Conservation (phyloP, 2,113 vertebrate genomes). For the Rhegmatorhina hoffmannsi region DNA sequence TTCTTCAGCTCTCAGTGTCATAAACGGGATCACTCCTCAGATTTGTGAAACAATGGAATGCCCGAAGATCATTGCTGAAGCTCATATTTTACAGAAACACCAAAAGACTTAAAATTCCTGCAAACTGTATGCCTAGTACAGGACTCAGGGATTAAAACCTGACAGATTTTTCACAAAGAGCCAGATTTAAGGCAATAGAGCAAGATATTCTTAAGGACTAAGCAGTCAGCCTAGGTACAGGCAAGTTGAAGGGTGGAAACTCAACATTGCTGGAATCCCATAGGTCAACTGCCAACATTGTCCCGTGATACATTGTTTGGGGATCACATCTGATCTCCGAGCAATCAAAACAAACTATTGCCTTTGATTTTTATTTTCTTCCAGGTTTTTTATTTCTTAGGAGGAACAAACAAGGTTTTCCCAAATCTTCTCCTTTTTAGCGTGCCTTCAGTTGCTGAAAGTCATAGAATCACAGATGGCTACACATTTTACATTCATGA, state of each 20-base stretch:
- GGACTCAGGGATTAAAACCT: not conserved
- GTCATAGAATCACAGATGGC: not conserved
- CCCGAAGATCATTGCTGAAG: not conserved
- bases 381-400: not conserved
- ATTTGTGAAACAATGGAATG: not conserved
- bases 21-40: not conserved
- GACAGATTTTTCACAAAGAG: not conserved
- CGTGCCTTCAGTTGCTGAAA: not conserved
- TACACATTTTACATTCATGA: too few species aligned
- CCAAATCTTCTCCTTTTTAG: not conserved
- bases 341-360: not conserved
- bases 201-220: not conserved
- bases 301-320: not conserved
- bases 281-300: not conserved
- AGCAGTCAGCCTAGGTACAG: not conserved
- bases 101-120: not conserved
- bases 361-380: not conserved
- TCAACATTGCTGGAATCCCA: not conserved
- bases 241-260: not conserved
- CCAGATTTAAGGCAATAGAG: not conserved
- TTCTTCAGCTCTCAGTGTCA: not conserved
- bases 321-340: not conserved
- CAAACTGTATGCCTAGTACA: not conserved
- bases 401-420: not conserved
- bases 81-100: not conserved